phyloP scores from a whole-genome alignment of 2,888 invertebrate genomes.

The Hesperia comma region DNA sequence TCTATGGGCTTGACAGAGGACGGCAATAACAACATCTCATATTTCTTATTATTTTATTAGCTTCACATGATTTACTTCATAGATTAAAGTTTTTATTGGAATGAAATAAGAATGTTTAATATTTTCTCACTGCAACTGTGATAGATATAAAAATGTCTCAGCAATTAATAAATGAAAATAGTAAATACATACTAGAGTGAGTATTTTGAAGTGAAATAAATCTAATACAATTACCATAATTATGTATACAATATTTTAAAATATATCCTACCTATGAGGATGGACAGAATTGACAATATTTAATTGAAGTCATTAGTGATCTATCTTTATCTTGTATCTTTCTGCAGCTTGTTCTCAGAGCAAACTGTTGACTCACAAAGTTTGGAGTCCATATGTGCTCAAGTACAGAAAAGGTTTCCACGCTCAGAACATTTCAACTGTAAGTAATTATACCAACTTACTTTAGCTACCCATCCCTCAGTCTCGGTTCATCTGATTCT shows the following conservation, averaged over 20 bases:
- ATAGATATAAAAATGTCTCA: slow-evolving; percentile 63
- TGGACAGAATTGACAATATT: too few species aligned
- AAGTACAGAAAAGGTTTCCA: slow-evolving; percentile 91
- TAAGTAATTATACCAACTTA: slow-evolving; percentile 60
- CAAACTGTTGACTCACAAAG: slow-evolving; percentile 89
- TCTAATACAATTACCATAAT: too few species aligned
- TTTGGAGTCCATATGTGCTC: slow-evolving; percentile 89
- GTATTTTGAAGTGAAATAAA: slow-evolving; percentile 46
- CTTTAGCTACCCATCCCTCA: too few species aligned
- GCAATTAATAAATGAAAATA: slow-evolving; percentile 74
- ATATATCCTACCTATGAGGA: too few species aligned
- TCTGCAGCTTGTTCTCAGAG: slow-evolving; percentile 87
- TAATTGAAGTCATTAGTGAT: neutral
- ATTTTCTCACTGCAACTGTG: slow-evolving; percentile 2
- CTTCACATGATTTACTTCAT: too few species aligned
- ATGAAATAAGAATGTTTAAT: neutral
- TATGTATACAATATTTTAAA: too few species aligned
- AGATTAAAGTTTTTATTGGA: neutral
- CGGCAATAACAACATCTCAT: too few species aligned
- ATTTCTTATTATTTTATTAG: too few species aligned
- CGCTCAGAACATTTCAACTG: slow-evolving; percentile 91
- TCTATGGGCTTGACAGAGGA: too few species aligned
- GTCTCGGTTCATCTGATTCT: too few species aligned
- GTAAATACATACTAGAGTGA: slow-evolving; percentile 80
- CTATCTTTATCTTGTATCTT: slow-evolving; percentile 29